Evolutionary conservation across 2,888 invertebrate genomes (phyloP).

Genomic region (Coleophora flavipennella): DNA sequence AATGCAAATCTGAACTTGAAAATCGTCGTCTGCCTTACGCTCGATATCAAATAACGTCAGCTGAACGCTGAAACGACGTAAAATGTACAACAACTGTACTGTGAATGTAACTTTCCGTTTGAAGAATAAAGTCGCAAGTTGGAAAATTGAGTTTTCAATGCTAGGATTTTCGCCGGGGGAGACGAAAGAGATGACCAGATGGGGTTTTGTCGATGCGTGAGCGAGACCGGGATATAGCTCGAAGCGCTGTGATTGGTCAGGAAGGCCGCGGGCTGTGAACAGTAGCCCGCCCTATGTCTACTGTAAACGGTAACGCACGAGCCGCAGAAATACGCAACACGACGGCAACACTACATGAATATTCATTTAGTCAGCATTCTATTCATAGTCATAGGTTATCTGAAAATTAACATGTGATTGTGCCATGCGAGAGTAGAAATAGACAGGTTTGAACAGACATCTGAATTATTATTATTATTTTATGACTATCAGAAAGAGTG

Average conservation of each 20-base stretch:
- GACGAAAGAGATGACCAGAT: constrained; percentile 49
- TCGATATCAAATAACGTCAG: constrained; percentile 69
- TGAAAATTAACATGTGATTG: too few relatives aligned
- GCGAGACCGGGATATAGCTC: constrained; percentile 58
- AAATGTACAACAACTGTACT: constrained; percentile 22
- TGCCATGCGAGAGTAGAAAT: too few relatives aligned
- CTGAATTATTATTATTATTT: too few relatives aligned
- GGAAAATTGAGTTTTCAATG: constrained; percentile 30
- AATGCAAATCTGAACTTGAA: constrained; percentile 69
- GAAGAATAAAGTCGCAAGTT: constrained; percentile 31
- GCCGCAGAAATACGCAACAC: constrained; percentile 37
- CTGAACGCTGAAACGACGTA: constrained; percentile 43
- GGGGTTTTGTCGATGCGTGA: constrained; percentile 31
- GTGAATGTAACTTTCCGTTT: background rate
- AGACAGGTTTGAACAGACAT: too few relatives aligned
- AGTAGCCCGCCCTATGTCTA: constrained; percentile 74
- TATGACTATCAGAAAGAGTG: too few relatives aligned
- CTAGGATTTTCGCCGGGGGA: constrained; percentile 70
- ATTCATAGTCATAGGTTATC: too few relatives aligned
- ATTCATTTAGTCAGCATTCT: too few relatives aligned
- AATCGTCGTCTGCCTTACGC: constrained; percentile 70
- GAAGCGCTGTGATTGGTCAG: constrained; percentile 74
- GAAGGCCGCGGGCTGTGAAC: constrained; percentile 73
- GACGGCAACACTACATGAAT: constrained; percentile 18
- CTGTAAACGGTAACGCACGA: constrained; percentile 59